These are phyloP conservation scores for Actenoides lindsayi DNA, from an alignment of 2,113 vertebrate genomes.

Conservation along the genomic window DNA sequence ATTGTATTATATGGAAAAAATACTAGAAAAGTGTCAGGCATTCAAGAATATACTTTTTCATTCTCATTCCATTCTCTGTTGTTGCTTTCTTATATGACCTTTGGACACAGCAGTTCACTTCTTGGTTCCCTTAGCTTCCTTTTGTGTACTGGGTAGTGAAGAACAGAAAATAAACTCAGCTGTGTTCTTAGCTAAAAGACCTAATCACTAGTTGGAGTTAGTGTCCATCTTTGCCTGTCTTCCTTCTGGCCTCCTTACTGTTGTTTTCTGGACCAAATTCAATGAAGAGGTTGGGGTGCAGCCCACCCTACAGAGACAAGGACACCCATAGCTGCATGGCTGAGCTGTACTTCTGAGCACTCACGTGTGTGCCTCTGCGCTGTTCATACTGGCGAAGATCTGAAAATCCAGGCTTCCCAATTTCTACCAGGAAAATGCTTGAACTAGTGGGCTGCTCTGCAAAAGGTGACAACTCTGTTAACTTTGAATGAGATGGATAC, in stretches of 20 bases:
- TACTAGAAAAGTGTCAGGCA: not conserved
- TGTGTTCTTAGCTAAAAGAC: not conserved
- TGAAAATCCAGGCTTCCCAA: not conserved
- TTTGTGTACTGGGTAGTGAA: not conserved
- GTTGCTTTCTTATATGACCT: not conserved
- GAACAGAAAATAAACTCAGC: not conserved
- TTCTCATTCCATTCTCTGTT: not conserved
- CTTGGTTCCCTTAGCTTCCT: not conserved
- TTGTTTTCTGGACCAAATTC: not conserved
- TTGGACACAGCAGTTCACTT: not conserved
- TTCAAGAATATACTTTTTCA: not conserved
- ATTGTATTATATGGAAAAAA: not conserved
- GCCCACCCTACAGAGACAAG: not conserved
- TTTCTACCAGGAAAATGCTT: not conserved
- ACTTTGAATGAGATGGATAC: not conserved
- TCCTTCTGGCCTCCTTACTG: not conserved
- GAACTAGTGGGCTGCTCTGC: not conserved
- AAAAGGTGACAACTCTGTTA: not conserved
- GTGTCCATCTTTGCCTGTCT: not conserved
- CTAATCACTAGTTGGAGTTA: not conserved
- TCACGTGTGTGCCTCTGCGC: fast-evolving
- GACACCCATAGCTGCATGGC: not conserved
- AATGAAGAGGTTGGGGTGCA: not conserved
- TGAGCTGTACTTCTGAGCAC: not conserved
- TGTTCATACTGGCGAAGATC: fast-evolving